phyloP scores from a whole-genome alignment of 1,140 invertebrate species.

The Brachionus koreanus region DNA sequence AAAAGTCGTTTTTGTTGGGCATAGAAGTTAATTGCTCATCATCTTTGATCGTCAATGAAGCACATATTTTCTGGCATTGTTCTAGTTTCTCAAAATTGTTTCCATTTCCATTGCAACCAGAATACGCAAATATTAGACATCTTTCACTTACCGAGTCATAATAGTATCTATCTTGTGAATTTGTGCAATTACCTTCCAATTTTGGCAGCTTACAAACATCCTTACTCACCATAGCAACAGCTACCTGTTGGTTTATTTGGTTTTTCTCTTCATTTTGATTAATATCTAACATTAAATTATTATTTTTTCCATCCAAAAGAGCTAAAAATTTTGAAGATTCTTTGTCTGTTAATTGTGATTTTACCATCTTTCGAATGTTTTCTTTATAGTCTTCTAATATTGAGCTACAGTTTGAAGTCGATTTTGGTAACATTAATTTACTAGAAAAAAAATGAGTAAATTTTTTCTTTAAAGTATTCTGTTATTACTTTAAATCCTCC shows the following conservation, averaged over 20 bases:
- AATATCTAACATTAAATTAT: not conserved
- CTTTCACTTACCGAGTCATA: slow-evolving; percentile 69
- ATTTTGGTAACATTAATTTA: not conserved
- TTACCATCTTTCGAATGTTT: not conserved
- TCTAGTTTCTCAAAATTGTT: slow-evolving; percentile 80
- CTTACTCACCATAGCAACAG: not conserved
- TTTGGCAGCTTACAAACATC: slow-evolving; percentile 56
- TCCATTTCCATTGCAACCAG: slow-evolving; percentile 80
- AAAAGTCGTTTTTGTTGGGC: not conserved
- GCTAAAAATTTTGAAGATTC: not conserved
- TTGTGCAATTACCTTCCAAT: slow-evolving; percentile 75
- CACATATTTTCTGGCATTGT: slow-evolving; percentile 62
- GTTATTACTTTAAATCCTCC: not conserved
- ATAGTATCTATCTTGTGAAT: slow-evolving; percentile 74
- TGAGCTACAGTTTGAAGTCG: not conserved
- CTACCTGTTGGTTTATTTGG: not conserved
- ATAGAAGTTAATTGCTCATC: not conserved
- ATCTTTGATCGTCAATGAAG: not conserved
- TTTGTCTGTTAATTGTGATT: not conserved
- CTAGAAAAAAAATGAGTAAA: not conserved
- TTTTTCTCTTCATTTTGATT: not conserved
- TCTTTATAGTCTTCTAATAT: not conserved
- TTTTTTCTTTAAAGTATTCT: not conserved
- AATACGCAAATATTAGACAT: slow-evolving; percentile 78
- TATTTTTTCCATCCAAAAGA: not conserved